These are phyloP conservation scores for Daptonema setosum DNA, from an alignment of 2,888 invertebrate species.

Conservation along the genomic window DNA sequence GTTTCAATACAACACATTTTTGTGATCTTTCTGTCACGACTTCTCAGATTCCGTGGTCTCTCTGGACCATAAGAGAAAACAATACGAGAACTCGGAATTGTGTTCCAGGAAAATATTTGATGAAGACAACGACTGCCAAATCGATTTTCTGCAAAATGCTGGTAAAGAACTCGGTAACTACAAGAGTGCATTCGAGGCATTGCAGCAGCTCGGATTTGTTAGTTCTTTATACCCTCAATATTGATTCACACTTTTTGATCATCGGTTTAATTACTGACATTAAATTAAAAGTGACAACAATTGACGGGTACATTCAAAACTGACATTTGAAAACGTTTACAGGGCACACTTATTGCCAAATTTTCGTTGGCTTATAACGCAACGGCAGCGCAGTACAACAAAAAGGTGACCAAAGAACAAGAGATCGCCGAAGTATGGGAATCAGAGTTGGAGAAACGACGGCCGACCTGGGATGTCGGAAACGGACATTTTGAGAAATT, in stretches of 20 bases:
- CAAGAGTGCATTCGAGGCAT: constrained; percentile 19
- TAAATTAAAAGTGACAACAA: no score
- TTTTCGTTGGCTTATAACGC: constrained; percentile 24
- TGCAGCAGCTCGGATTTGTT: constrained; percentile 26
- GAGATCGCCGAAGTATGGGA: constrained; percentile 20
- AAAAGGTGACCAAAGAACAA: constrained; percentile 18
- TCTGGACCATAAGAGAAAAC: no score
- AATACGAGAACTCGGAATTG: no score
- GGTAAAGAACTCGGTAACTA: constrained; percentile 18
- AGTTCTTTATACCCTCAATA: constrained; percentile 7
- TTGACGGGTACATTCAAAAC: no score
- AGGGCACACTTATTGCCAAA: constrained; percentile 26
- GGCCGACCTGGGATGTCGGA: constrained; percentile 22
- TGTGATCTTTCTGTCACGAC: no score
- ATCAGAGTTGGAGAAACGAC: constrained; percentile 16
- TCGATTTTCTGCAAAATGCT: constrained; percentile 19
- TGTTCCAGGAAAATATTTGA: constrained; percentile 25
- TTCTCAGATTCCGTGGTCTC: no score
- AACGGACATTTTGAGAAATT: constrained; percentile 24
- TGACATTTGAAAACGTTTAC: no score
- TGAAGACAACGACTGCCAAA: constrained; percentile 23
- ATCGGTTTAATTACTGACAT: no score
- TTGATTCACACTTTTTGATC: no score
- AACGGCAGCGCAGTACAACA: constrained; percentile 16
- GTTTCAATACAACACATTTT: no score